These are phyloP conservation scores for Bombus haemorrhoidalis DNA, from an alignment of 1,140 invertebrate species.

Conservation along the genomic window DNA sequence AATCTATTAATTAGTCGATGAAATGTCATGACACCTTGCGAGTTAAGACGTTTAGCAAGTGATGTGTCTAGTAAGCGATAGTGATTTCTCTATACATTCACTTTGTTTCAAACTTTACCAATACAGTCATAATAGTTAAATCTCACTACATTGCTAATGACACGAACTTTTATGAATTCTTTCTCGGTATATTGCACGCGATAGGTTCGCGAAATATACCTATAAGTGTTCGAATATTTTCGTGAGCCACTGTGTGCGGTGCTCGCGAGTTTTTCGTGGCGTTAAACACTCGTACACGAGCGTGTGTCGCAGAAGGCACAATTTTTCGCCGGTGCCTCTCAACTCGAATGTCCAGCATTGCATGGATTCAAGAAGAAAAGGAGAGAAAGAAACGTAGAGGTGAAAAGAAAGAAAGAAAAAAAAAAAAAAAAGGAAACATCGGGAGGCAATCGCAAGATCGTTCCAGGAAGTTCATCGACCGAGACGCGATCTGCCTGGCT, in stretches of 20 bases:
- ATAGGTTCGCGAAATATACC: no score
- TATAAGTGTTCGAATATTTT: not conserved
- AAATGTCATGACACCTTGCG: no score
- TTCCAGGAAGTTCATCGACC: constrained; percentile 68
- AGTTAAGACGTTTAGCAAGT: no score
- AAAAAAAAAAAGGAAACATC: constrained; percentile 47
- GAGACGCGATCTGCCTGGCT: constrained; percentile 58
- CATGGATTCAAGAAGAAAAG: constrained; percentile 53
- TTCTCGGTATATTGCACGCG: accelerated
- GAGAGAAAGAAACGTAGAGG: constrained; percentile 37
- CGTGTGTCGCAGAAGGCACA: constrained; percentile 26
- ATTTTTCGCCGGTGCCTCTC: constrained; percentile 46
- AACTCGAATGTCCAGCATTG: constrained; percentile 42
- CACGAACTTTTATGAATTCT: not conserved
- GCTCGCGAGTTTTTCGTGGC: constrained; percentile 2
- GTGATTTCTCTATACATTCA: no score
- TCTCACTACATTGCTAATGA: not conserved
- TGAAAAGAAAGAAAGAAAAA: constrained; percentile 35
- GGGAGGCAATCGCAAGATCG: constrained; percentile 64
- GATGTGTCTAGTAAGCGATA: no score
- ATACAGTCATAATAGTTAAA: not conserved
- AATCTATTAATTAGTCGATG: no score
- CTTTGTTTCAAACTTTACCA: no score
- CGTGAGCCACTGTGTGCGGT: not conserved
- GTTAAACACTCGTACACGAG: not conserved